Conservation (phyloP, 2,888 invertebrate species). For the Piscicola geometra region DNA sequence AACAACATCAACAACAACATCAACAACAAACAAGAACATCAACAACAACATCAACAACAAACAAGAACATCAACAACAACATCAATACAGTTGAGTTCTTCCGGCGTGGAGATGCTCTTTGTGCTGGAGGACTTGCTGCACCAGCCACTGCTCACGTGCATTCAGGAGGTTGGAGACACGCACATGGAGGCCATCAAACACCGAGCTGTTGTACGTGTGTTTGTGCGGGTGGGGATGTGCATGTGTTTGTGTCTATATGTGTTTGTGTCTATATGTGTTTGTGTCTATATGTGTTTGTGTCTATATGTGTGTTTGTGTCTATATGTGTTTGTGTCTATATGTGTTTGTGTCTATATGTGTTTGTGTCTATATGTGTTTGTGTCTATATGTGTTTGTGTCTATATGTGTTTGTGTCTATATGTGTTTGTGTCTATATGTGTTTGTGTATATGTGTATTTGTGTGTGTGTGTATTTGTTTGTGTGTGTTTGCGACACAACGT, state of each 20-base stretch:
- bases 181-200: conserved; percentile 75
- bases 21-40: too few species aligned
- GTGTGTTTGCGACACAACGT: background rate
- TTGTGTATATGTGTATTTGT: background rate
- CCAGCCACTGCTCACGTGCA: conserved; percentile 69
- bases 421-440: background rate
- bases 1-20: too few species aligned
- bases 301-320: too few species aligned
- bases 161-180: conserved; percentile 75
- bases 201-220: conserved; percentile 55
- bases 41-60: too few species aligned
- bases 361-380: background rate
- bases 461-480: background rate
- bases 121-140: conserved; percentile 80
- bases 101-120: conserved; percentile 84
- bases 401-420: conserved; percentile 46
- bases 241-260: background rate
- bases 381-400: background rate
- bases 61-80: too few species aligned
- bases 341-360: conserved; percentile 1
- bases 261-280: too few species aligned
- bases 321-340: background rate
- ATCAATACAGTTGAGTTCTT: conserved; percentile 58
- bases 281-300: too few species aligned
- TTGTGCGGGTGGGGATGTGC: background rate